Evolutionary conservation across 2,113 vertebrate species (phyloP).

Genomic region (Phocoena phocoena): DNA sequence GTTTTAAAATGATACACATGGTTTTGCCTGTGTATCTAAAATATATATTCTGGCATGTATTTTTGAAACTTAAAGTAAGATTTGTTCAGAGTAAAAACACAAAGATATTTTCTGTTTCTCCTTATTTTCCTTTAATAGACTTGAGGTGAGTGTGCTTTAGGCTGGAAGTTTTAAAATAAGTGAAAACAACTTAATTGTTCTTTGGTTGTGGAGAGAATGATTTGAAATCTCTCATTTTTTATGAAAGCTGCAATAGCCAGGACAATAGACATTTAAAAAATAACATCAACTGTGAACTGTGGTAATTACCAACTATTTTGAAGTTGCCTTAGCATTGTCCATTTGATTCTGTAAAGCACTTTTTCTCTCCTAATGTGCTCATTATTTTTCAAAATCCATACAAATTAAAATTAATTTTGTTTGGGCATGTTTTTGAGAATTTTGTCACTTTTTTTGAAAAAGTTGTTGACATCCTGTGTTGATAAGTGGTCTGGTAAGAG

Average conservation of each 20-base stretch:
- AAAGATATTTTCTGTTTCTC: constrained; percentile 1
- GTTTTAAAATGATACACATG: constrained; percentile 15
- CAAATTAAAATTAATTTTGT: constrained; percentile 55
- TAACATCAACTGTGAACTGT: background rate
- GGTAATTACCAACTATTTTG: constrained; percentile 31
- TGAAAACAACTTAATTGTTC: constrained; percentile 27
- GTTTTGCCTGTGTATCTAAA: constrained; percentile 9
- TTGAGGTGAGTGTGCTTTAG: constrained; percentile 21
- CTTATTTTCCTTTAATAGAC: constrained; percentile 37
- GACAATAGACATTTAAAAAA: background rate
- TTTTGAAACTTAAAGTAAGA: background rate
- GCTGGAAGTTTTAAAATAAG: constrained; percentile 23
- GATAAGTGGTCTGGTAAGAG: constrained; percentile 29
- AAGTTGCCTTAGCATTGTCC: background rate
- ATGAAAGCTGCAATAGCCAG: constrained; percentile 4
- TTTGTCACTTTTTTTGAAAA: constrained; percentile 42
- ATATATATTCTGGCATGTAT: background rate
- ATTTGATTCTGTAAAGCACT: constrained; percentile 38
- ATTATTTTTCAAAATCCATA: constrained; percentile 36
- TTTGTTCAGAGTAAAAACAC: constrained; percentile 28
- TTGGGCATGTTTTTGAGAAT: constrained; percentile 47
- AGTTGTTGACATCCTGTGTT: constrained; percentile 17
- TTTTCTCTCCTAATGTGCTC: constrained; percentile 2
- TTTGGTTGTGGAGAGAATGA: constrained; percentile 28
- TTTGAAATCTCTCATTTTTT: constrained; percentile 38